Conservation (phyloP, 2,888 invertebrate genomes). For the Gasteruption jaculator region DNA sequence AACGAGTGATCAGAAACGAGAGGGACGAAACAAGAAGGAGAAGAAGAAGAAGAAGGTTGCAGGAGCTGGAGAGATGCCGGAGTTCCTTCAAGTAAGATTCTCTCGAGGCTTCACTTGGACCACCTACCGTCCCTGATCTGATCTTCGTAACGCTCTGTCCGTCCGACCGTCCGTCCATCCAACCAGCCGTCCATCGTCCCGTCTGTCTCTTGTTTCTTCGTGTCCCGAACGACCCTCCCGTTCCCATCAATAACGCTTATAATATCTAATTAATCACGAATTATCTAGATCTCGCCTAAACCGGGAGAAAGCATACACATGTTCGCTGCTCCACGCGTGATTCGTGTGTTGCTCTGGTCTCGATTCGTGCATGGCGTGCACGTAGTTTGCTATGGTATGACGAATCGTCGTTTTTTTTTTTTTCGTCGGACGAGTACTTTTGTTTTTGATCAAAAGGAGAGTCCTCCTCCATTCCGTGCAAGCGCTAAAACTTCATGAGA, state of each 20-base stretch:
- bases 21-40: no score
- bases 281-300: constrained; percentile 42
- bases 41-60: no score
- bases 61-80: no score
- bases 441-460: no score
- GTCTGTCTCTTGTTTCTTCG: constrained; percentile 8
- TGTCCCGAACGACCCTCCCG: constrained; percentile 23
- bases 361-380: constrained; percentile 1
- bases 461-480: no score
- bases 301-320: constrained; percentile 22
- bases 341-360: constrained; percentile 6
- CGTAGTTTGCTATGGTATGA: no score
- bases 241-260: constrained; percentile 49
- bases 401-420: no score
- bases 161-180: constrained; percentile 30
- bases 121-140: constrained; percentile 51
- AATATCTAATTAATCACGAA: constrained; percentile 51
- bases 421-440: no score
- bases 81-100: no score
- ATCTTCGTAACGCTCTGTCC: constrained; percentile 43
- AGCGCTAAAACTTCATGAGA: no score
- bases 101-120: constrained; percentile 45
- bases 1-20: no score
- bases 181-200: constrained; percentile 23
- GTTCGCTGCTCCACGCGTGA: no score